phyloP scores from a whole-genome alignment of 2,888 invertebrate genomes.

The Agrotis clavis region DNA sequence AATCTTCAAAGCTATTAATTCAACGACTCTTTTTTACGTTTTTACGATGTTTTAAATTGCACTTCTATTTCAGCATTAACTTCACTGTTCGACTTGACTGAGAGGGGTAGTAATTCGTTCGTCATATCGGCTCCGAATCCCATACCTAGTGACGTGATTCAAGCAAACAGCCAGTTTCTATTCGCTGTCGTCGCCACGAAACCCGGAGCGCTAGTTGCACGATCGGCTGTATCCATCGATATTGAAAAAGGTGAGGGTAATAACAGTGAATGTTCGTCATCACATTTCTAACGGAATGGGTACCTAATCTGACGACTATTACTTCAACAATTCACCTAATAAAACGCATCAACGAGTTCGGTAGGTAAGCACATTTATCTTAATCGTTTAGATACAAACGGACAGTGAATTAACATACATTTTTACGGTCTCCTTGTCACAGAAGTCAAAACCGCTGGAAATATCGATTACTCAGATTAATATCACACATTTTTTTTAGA shows the following conservation, averaged over 20 bases:
- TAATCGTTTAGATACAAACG: too few species aligned
- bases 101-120: not conserved
- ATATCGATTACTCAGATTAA: not conserved
- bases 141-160: constrained; percentile 57
- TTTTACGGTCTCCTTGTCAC: too few species aligned
- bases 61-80: constrained; percentile 63
- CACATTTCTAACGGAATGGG: not conserved
- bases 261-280: not conserved
- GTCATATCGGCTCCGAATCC: not conserved
- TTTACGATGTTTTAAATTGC: not conserved
- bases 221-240: constrained; percentile 57
- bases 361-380: too few species aligned
- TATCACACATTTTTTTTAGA: constrained; percentile 6
- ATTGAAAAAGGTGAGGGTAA: constrained; percentile 67
- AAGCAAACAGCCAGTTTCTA: constrained; percentile 66
- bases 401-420: not conserved
- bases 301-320: too few species aligned
- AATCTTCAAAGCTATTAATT: not conserved
- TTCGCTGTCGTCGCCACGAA: constrained; percentile 69
- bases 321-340: too few species aligned
- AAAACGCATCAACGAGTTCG: too few species aligned
- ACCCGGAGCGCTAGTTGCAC: constrained; percentile 55
- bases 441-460: not conserved
- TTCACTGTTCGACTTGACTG: not conserved
- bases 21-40: too few species aligned